Percentiles rank a stretch among this genome's conserved stretches.
Conservation (phyloP, 1,140 invertebrate species). For the Stegodyphus mimosarum region DNA sequence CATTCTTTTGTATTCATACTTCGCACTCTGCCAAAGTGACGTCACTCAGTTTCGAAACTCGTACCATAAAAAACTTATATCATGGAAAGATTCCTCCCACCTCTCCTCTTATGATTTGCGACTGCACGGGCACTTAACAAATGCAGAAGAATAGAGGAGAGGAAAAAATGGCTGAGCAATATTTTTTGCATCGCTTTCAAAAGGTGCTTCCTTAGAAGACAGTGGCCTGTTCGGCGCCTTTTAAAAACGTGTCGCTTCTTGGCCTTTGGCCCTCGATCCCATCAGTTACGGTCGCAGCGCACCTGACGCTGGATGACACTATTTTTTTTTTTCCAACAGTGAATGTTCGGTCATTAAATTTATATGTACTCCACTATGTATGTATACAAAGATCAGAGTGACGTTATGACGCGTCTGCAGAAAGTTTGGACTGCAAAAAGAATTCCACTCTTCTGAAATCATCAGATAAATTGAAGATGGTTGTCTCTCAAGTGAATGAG, state of each 20-base stretch:
- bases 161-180: background rate
- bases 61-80: too few relatives aligned
- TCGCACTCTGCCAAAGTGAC: background rate
- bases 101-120: background rate
- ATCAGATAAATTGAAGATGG: background rate
- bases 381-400: background rate
- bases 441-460: slow-evolving; percentile 5
- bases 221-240: slow-evolving; percentile 26
- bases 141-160: background rate
- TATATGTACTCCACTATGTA: slow-evolving; percentile 14
- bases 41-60: too few relatives aligned
- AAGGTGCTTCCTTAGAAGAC: slow-evolving; percentile 19
- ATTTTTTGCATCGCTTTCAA: slow-evolving; percentile 1
- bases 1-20: background rate
- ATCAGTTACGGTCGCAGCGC: slow-evolving; percentile 28
- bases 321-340: slow-evolving; percentile 8
- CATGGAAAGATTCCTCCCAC: too few relatives aligned
- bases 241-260: slow-evolving; percentile 31
- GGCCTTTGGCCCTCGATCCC: slow-evolving; percentile 7
- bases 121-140: background rate
- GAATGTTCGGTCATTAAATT: slow-evolving; percentile 45
- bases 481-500: background rate
- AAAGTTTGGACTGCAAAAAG: background rate
- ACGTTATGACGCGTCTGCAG: slow-evolving; percentile 1
- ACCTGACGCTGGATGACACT: slow-evolving; percentile 30